Base-by-base conservation (phyloP, 64 coral and sea anemone genomes). In the Actinia equina region DNA sequence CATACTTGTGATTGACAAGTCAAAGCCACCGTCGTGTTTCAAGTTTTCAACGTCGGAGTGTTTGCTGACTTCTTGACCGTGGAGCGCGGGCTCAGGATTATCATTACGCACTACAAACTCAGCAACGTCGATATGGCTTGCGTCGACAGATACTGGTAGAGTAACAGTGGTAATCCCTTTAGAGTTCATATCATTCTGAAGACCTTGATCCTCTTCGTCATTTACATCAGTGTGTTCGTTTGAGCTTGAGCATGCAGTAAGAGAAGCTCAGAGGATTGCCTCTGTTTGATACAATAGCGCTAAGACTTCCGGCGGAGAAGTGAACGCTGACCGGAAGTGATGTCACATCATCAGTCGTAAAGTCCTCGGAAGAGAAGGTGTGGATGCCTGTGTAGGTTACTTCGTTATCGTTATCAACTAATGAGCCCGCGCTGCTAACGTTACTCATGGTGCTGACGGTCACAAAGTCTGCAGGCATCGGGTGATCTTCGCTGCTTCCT, bases 1-100 rank as follows among this genome's bases (percentile, higher is more conserved):
- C 85, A 96, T 93, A 71, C 91, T 96, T 1, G 59, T 87, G 14
- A 96, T 93, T 7, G 91, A 92, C 17, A 96, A 69, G 77, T 96
- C 94, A 88, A 96, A 96, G 14, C 86, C 87, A 11, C 88, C 88
- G 49, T 88, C 77, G 41, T 93, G 92, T 79, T 89, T 88, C 53
- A 54, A 23, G 27, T 74, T 84, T 23, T 91, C 83, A 12, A 86
- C 54, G 26, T 93, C 94, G 62, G 88, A 85, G 62, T 63, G 52
- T 60, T 44, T 85, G 83, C 83, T 85, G 83, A 27, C 54, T 17
- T 63, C 83, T 27, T 57, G 83, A 61, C 17, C 16, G 51, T 85
- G 83, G 26, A 85, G 83, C 59, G 55, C 83, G 55, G 87, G 89
- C 26, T 89, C 94, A 61, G 69, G 82, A 42, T 15, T 67, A 56